phyloP scores from a whole-genome alignment of 92 coral and sea anemone genomes.

The Phenganax marumi region DNA sequence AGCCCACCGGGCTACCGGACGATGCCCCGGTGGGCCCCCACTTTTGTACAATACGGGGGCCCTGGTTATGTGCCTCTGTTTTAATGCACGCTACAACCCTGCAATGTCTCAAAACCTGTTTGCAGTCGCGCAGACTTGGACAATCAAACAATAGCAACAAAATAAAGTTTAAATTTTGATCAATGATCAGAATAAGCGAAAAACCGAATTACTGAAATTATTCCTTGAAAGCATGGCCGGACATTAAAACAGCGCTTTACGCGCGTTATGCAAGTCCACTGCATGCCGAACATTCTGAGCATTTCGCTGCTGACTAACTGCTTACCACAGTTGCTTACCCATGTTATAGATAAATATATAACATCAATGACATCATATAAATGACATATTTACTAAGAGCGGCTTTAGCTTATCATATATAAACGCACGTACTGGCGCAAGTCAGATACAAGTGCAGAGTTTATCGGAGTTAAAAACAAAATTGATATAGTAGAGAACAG shows the following conservation, averaged over 20 bases:
- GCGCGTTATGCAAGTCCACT: no score
- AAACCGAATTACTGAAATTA: background rate
- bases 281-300: no score
- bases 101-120: background rate
- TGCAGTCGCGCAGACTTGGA: background rate
- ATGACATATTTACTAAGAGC: no score
- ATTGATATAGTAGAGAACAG: background rate
- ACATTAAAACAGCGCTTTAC: no score
- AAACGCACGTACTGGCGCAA: no score
- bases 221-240: no score
- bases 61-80: background rate
- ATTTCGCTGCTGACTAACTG: no score
- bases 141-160: background rate
- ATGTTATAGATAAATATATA: no score
- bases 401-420: no score
- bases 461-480: slow-evolving; percentile 2
- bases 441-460: background rate
- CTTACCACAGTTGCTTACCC: no score
- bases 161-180: background rate
- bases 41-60: slow-evolving; percentile 6
- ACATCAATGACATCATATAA: no score
- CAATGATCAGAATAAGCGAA: background rate
- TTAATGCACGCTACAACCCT: background rate
- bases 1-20: slow-evolving; percentile 10
- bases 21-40: slow-evolving; percentile 15